phyloP scores from a whole-genome alignment of 2,888 invertebrate genomes.

The Axea sp. region DNA sequence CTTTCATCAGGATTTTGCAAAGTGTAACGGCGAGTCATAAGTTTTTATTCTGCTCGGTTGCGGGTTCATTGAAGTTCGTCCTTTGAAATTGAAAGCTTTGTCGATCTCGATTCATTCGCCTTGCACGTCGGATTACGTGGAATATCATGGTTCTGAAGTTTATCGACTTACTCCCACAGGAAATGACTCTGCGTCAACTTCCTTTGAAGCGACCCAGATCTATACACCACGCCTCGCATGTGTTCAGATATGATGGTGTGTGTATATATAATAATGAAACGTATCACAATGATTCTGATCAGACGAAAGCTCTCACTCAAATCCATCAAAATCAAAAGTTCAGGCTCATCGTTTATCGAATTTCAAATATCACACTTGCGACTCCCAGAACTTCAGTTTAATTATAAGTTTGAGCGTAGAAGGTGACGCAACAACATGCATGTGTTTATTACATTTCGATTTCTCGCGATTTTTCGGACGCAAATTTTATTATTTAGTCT shows the following conservation, averaged over 20 bases:
- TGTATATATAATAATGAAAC: conserved; percentile 24
- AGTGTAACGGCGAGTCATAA: conserved; percentile 14
- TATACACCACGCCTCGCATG: conserved; percentile 6
- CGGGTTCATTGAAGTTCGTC: conserved; percentile 40
- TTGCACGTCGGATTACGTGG: conserved; percentile 54
- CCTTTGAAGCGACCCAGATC: conserved; percentile 51
- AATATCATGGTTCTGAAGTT: conserved; percentile 54
- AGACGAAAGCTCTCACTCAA: conserved; percentile 13
- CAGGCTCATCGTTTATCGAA: conserved; percentile 25
- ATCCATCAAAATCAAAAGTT: conserved; percentile 26
- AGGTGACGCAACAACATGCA: too few relatives aligned
- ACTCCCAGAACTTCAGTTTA: conserved; percentile 10
- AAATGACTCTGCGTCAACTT: conserved; percentile 56
- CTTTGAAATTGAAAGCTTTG: conserved; percentile 60
- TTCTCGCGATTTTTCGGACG: too few relatives aligned
- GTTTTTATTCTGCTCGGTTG: conserved; percentile 34
- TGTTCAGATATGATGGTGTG: background rate
- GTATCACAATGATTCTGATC: conserved; percentile 45
- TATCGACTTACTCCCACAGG: conserved; percentile 58
- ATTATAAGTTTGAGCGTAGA: conserved; percentile 17
- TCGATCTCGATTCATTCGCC: conserved; percentile 54
- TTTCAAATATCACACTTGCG: conserved; percentile 17
- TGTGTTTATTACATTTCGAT: too few relatives aligned
- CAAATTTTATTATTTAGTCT: too few relatives aligned
- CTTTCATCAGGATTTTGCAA: conserved; percentile 34